Conservation (phyloP, 2,113 vertebrate species). For the Diadophis punctatus region DNA sequence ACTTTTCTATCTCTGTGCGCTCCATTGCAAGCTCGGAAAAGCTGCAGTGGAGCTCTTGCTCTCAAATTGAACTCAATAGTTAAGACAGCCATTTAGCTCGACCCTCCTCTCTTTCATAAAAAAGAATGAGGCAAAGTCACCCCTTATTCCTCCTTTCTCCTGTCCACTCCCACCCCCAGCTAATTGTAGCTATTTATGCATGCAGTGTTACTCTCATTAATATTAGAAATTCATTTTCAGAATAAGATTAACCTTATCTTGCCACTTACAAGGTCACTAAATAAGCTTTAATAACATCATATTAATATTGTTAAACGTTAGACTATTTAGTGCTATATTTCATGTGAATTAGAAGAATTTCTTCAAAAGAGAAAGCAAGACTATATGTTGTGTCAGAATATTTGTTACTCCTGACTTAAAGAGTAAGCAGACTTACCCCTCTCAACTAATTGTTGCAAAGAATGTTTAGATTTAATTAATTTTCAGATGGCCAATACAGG, state of each 20-base stretch:
- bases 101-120: not conserved
- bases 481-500: slow-evolving; percentile 2
- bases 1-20: not conserved
- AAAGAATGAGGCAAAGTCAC: not conserved
- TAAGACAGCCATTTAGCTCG: not conserved
- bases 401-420: slow-evolving; percentile 21
- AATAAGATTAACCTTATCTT: not conserved
- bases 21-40: not conserved
- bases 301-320: not conserved
- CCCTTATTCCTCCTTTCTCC: not conserved
- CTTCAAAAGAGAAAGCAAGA: not conserved
- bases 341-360: not conserved
- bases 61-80: not conserved
- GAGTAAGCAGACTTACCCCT: slow-evolving; percentile 44
- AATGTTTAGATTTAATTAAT: slow-evolving; percentile 37
- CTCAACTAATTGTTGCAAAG: slow-evolving; percentile 52
- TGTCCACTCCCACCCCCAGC: too few species aligned
- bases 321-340: not conserved
- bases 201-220: not conserved
- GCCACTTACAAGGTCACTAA: not conserved
- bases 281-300: not conserved
- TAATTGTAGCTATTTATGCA: not conserved
- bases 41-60: not conserved
- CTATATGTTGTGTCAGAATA: not conserved
- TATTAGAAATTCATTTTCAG: not conserved